phyloP scores from a whole-genome alignment of 2,113 vertebrate species.

The Xenopus laevis region DNA sequence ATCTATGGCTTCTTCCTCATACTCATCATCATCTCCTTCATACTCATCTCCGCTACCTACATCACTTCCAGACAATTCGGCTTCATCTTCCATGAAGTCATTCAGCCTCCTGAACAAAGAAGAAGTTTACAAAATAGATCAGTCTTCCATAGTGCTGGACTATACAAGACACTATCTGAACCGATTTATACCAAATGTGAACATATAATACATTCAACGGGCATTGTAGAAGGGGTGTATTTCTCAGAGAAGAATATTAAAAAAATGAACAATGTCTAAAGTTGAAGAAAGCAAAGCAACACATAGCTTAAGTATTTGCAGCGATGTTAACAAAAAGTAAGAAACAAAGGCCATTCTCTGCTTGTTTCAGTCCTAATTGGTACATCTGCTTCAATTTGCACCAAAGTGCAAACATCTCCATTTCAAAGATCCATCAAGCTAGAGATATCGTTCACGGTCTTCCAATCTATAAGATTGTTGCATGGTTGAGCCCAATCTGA shows the following conservation, averaged over 20 bases:
- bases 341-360: too few relatives aligned
- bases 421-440: too few relatives aligned
- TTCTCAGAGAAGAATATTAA: too few relatives aligned
- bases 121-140: neutral
- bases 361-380: too few relatives aligned
- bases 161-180: neutral
- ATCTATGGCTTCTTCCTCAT: conserved; percentile 86
- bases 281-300: neutral
- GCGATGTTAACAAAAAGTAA: too few relatives aligned
- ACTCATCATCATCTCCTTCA: conserved; percentile 74
- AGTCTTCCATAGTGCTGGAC: conserved; percentile 4
- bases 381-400: too few relatives aligned
- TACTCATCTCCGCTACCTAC: conserved; percentile 87
- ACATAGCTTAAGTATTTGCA: neutral
- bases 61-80: conserved; percentile 91
- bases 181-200: neutral
- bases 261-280: too few relatives aligned
- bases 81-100: conserved; percentile 90
- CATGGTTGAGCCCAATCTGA: too few relatives aligned
- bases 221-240: too few relatives aligned
- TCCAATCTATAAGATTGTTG: too few relatives aligned
- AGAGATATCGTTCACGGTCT: too few relatives aligned
- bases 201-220: neutral
- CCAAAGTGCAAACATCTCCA: too few relatives aligned
- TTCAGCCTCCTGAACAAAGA: conserved; percentile 65